A percentile compares a stretch with the other conserved stretches of the same genome.
Evolutionary conservation across 1,140 invertebrate genomes (phyloP).

Genomic region (Orussus abietinus): DNA sequence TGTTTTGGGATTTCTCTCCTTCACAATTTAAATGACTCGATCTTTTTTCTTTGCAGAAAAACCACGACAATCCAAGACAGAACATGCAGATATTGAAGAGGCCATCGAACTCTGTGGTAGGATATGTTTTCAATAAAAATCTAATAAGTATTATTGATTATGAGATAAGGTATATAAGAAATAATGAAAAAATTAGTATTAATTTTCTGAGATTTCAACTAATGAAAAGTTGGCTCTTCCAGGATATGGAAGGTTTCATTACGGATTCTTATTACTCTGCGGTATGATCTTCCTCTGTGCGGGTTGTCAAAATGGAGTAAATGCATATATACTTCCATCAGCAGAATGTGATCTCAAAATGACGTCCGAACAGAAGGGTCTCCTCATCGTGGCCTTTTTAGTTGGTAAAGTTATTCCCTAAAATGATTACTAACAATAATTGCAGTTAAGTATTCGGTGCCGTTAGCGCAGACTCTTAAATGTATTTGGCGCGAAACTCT

Average conservation of each 20-base stretch:
- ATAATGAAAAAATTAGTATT: background rate
- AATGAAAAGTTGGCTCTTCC: background rate
- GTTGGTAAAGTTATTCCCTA: conserved; percentile 51
- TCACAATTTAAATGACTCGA: too few relatives aligned
- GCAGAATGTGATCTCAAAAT: conserved; percentile 56
- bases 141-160: too few relatives aligned
- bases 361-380: conserved; percentile 54
- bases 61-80: conserved; percentile 18
- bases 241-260: conserved; percentile 40
- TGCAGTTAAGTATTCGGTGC: too few relatives aligned
- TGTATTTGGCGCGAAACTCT: too few relatives aligned
- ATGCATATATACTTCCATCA: conserved; percentile 58
- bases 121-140: background rate
- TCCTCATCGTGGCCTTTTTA: conserved; percentile 58
- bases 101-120: conserved; percentile 33
- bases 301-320: conserved; percentile 60
- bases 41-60: conserved; percentile 21
- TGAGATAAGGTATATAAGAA: background rate
- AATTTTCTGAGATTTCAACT: conserved; percentile 1
- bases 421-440: too few relatives aligned
- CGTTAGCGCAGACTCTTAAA: too few relatives aligned
- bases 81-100: conserved; percentile 27
- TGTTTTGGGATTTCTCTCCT: too few relatives aligned
- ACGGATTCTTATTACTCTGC: conserved; percentile 32
- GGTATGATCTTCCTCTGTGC: conserved; percentile 51